Percentiles rank a stretch among this genome's conserved stretches.
Conservation (phyloP, 2,888 invertebrate species). For the Pyralis farinalis region DNA sequence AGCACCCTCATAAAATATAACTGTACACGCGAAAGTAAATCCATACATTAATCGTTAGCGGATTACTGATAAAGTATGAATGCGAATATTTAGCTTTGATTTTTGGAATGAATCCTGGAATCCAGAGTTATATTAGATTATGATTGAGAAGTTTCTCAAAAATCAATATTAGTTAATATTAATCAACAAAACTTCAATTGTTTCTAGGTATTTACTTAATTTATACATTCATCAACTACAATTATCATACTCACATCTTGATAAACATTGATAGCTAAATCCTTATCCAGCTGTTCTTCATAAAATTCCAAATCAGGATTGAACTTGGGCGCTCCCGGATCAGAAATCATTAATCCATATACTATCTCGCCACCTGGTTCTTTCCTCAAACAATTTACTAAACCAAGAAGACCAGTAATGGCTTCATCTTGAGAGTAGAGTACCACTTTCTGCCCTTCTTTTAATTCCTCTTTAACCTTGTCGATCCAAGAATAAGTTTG, state of each 20-base stretch:
- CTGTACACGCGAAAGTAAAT: too few species aligned
- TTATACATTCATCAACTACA: neutral
- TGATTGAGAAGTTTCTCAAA: too few species aligned
- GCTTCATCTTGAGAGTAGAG: constrained; percentile 85
- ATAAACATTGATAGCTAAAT: constrained; percentile 90
- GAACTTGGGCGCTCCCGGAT: constrained; percentile 83
- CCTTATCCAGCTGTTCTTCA: constrained; percentile 83
- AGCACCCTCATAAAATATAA: too few species aligned
- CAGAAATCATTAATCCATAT: constrained; percentile 83
- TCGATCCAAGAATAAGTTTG: constrained; percentile 76
- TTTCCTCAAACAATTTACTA: constrained; percentile 91
- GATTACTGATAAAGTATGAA: too few species aligned
- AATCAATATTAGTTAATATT: too few species aligned
- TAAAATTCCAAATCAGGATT: constrained; percentile 84
- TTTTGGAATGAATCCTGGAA: too few species aligned
- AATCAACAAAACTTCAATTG: too few species aligned
- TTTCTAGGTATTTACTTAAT: too few species aligned
- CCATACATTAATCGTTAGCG: too few species aligned
- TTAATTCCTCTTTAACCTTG: constrained; percentile 61
- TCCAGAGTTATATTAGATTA: too few species aligned
- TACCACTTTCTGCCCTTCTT: constrained; percentile 76
- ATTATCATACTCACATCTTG: constrained; percentile 68
- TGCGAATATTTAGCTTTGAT: too few species aligned
- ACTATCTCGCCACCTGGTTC: constrained; percentile 88
- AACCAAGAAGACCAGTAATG: constrained; percentile 91